phyloP scores from a whole-genome alignment of 2,888 invertebrate genomes.

The Myathropa florea region DNA sequence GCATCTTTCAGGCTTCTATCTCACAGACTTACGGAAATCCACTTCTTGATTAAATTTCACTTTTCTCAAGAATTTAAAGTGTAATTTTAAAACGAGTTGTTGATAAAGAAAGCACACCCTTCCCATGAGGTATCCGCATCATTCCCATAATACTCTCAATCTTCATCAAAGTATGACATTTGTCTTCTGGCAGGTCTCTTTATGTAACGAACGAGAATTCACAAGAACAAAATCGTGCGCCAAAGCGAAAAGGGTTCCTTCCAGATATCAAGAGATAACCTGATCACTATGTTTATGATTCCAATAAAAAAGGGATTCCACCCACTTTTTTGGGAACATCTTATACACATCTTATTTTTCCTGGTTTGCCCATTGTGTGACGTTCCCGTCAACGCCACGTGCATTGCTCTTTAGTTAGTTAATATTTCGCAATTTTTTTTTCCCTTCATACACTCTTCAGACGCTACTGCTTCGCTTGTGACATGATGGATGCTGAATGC shows the following conservation, averaged over 20 bases:
- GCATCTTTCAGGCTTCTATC: no score
- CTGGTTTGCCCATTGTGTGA: not conserved
- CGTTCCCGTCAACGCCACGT: not conserved
- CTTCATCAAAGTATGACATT: no score
- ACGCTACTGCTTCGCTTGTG: not conserved
- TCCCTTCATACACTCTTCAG: not conserved
- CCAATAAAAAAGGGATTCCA: conserved; percentile 13
- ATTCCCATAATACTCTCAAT: no score
- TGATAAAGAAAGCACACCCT: no score
- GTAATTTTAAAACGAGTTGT: no score
- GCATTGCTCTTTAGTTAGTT: conserved; percentile 30
- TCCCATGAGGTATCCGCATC: no score
- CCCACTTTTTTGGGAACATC: conserved; percentile 1
- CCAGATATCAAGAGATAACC: conserved; percentile 17
- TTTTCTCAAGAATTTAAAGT: no score
- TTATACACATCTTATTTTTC: no score
- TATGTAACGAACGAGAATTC: not conserved
- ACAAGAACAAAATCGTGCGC: not conserved
- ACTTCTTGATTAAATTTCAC: no score
- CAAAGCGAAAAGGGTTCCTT: not conserved
- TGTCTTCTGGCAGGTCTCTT: no score
- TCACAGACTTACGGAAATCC: no score
- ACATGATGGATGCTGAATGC: not conserved
- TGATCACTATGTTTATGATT: conserved; percentile 11
- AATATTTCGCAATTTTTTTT: conserved; percentile 16